Conservation (phyloP, 2,888 invertebrate species). For the Pristionchus entomophagus region DNA sequence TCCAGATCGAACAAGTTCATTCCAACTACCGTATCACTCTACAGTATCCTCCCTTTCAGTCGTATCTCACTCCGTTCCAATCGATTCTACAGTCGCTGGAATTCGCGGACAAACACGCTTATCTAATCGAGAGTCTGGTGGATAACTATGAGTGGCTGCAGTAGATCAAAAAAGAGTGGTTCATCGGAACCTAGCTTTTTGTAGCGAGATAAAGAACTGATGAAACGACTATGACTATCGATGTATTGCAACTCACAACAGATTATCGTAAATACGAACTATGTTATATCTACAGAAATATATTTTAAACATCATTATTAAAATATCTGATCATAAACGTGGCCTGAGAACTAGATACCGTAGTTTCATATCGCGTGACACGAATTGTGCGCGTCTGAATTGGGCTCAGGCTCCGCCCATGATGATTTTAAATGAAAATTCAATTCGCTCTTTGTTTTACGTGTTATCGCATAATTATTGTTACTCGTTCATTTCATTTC, state of each 20-base stretch:
- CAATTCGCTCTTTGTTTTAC: not conserved
- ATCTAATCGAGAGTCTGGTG: slow-evolving; percentile 39
- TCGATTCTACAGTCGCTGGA: slow-evolving; percentile 44
- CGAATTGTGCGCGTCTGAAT: no score
- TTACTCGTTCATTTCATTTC: not conserved
- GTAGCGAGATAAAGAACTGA: slow-evolving; percentile 40
- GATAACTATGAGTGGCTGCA: slow-evolving; percentile 46
- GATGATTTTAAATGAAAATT: slow-evolving; percentile 26
- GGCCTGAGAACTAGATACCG: not conserved
- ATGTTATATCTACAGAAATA: not conserved
- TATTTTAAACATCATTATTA: not conserved
- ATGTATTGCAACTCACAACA: not conserved
- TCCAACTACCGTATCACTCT: not conserved
- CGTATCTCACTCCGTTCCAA: slow-evolving; percentile 44
- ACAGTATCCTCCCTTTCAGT: not conserved
- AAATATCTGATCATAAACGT: no score
- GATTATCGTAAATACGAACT: not conserved
- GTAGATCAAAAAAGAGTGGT: slow-evolving; percentile 36
- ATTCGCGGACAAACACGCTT: slow-evolving; percentile 42
- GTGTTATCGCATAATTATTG: not conserved
- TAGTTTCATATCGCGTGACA: no score
- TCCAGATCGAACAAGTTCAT: slow-evolving; percentile 28
- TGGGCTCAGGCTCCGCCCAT: slow-evolving; percentile 1
- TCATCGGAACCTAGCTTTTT: slow-evolving; percentile 34
- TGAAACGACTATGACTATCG: slow-evolving; percentile 39